Base-by-base conservation (phyloP, 2,113 vertebrate species). In the Callorhinus ursinus region DNA sequence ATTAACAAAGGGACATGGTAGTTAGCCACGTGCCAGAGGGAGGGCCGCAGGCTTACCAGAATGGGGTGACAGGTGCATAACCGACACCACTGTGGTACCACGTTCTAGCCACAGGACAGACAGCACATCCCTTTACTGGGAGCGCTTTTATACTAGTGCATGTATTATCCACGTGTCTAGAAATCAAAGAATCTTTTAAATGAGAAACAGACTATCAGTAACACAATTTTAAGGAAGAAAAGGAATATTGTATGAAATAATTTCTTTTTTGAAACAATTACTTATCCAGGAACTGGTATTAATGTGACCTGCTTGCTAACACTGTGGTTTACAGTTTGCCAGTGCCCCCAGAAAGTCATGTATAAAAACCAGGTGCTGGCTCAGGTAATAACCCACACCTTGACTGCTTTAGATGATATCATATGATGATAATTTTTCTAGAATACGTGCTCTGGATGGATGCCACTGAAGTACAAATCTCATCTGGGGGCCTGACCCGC, bases 81-180 rank as follows among this genome's bases (percentile, higher is more conserved):
- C 26, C 0, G 15, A 36, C 4, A 1, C 15, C 31, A 6, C 0
- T 0, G 21, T 2, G 26, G 1, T 1, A 0, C 6, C 0, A 11
- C 0, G 55, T 26, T 11, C 57, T 0, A n/a, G 77, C 7, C 74
- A 1, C 5, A 0, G 0, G 4, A 8, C 0, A 1, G 2, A 3
- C 0, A 36, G 2, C 51, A 18, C 0, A 4, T 0, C 42, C n/a
- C 11, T 0, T 11, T 3, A 5, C 14, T 5, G 51, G n/a, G 0
- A 19, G 7, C 26, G 11, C 28, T 19, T 7, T 15, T 3, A 49
- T 21, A 2, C 5, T 0, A 3, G 51, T 0, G 4, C 11, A 4
- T 10, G 3, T 19, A 0, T 1, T 3, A 42, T 0, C 42, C 53
- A 53, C 4, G 16, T 61, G 21, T 36, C 46, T 1, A 42, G 49